Evolutionary conservation across 2,113 vertebrate genomes (phyloP).

Genomic region (Oncorhynchus keta): DNA sequence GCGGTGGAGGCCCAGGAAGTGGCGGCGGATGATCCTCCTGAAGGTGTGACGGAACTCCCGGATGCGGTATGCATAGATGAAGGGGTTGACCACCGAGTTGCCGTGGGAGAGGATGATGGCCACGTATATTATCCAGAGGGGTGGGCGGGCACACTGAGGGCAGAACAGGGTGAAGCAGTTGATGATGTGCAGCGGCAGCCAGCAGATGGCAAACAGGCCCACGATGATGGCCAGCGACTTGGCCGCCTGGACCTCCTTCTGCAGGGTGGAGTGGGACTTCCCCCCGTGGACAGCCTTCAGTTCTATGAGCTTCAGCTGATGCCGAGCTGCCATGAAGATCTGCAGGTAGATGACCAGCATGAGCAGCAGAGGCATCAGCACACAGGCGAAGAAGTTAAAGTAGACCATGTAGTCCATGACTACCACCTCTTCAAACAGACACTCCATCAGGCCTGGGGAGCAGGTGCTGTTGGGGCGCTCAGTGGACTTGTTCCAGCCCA

Average conservation of each 20-base stretch:
- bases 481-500: constrained; percentile 83
- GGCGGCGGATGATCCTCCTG: constrained; percentile 83
- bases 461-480: constrained; percentile 31
- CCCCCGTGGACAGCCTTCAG: constrained; percentile 80
- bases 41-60: constrained; percentile 91
- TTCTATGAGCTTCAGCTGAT: constrained; percentile 90
- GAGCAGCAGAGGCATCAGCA: constrained; percentile 86
- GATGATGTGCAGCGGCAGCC: constrained; percentile 92
- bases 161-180: constrained; percentile 96
- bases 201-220: constrained; percentile 90
- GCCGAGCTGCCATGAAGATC: constrained; percentile 94
- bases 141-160: constrained; percentile 66
- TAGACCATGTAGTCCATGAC: constrained; percentile 97
- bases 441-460: constrained; percentile 74
- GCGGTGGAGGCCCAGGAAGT: constrained; percentile 71
- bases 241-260: constrained; percentile 91
- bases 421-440: constrained; percentile 88
- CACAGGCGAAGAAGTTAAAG: constrained; percentile 94
- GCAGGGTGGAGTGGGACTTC: constrained; percentile 84
- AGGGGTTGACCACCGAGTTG: constrained; percentile 93
- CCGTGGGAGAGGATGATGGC: constrained; percentile 91
- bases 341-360: constrained; percentile 93
- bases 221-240: constrained; percentile 97
- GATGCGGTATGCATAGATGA: constrained; percentile 96
- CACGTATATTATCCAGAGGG: constrained; percentile 81